A percentile compares a stretch with the other conserved stretches of the same genome.
These are phyloP conservation scores for Odontamblyopus rebecca DNA, from an alignment of 2,797 vertebrate species.

Conservation along the genomic window DNA sequence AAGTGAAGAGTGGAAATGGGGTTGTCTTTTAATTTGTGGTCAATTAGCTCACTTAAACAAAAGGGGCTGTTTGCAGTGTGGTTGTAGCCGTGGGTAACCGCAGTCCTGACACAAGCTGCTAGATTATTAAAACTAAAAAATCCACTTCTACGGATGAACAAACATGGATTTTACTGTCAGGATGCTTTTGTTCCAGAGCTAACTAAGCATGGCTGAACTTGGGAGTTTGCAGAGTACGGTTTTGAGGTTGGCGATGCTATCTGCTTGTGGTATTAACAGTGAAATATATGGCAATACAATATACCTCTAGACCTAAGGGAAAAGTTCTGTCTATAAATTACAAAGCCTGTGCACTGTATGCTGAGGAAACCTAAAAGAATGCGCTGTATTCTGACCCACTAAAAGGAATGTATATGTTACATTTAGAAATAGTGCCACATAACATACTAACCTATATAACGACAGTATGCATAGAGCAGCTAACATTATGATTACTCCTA, in stretches of 20 bases:
- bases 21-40: conserved; percentile 45
- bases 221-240: conserved; percentile 5
- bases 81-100: conserved; percentile 25
- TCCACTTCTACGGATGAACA: conserved; percentile 10
- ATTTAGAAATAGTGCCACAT: too few relatives aligned
- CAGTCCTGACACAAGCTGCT: background rate
- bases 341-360: background rate
- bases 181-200: conserved; percentile 20
- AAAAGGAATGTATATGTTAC: too few relatives aligned
- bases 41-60: conserved; percentile 31
- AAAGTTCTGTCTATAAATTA: background rate
- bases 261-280: background rate
- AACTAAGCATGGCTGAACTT: conserved; percentile 2
- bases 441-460: too few relatives aligned
- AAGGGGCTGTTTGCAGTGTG: conserved; percentile 15
- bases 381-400: too few relatives aligned
- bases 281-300: background rate
- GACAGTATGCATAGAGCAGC: too few relatives aligned
- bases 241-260: conserved; percentile 20
- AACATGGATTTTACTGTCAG: conserved; percentile 13
- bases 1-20: conserved; percentile 8
- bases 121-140: conserved; percentile 4
- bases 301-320: background rate
- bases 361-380: too few relatives aligned
- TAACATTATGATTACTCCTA: too few relatives aligned